Conservation (phyloP, 1,140 invertebrate genomes). For the Tetragonula clypearis region DNA sequence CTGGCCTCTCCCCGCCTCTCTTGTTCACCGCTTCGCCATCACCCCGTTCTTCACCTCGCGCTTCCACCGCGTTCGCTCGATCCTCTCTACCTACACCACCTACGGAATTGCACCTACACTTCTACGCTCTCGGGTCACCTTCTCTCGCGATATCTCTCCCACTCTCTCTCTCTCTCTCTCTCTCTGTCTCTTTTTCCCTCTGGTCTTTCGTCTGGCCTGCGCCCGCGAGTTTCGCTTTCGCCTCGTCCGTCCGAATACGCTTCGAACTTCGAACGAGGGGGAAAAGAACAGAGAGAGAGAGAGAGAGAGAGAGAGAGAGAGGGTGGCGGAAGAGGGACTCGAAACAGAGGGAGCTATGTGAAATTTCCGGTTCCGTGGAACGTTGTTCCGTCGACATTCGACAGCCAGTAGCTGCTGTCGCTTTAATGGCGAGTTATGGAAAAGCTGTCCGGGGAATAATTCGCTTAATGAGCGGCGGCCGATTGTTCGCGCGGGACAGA, state of each 20-base stretch:
- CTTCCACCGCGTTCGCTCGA: conserved; percentile 40
- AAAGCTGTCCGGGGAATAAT: not conserved
- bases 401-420: not conserved
- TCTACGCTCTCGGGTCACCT: conserved; percentile 25
- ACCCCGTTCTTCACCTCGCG: not conserved
- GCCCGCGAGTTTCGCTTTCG: conserved; percentile 49
- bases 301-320: no score
- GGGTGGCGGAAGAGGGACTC: not conserved
- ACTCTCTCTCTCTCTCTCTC: not conserved
- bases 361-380: conserved; percentile 63
- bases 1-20: conserved; percentile 62
- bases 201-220: conserved; percentile 10
- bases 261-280: no score
- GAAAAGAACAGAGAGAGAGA: no score
- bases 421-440: not conserved
- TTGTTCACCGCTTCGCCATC: conserved; percentile 27
- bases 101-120: conserved; percentile 53
- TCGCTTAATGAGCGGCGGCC: not conserved
- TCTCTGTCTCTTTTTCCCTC: conserved; percentile 11
- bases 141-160: conserved; percentile 16
- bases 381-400: not conserved
- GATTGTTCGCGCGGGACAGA: not conserved
- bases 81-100: conserved; percentile 65
- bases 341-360: conserved; percentile 52
- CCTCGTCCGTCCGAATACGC: conserved; percentile 24